Conservation (phyloP, 1,140 invertebrate species). For the Aphidius gifuensis region DNA sequence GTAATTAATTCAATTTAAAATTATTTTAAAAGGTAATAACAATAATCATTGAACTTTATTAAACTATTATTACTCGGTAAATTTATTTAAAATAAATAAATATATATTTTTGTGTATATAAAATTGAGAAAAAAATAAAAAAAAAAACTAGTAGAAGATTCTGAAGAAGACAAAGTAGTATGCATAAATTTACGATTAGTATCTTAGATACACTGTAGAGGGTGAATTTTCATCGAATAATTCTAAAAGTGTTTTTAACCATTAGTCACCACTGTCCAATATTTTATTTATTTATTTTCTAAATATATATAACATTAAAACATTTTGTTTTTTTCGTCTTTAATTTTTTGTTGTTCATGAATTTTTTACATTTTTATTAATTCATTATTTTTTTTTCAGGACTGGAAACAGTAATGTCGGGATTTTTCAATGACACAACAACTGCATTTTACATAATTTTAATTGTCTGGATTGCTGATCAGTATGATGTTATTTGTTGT, state of each 20-base stretch:
- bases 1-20: no score
- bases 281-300: not conserved
- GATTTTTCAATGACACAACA: constrained; percentile 98
- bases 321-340: no score
- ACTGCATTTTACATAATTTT: constrained; percentile 99
- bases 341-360: no score
- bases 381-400: constrained; percentile 64
- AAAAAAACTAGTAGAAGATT: not conserved
- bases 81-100: not conserved
- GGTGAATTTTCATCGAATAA: constrained; percentile 27
- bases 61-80: no score
- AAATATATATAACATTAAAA: not conserved
- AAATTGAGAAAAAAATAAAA: not conserved
- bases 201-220: not conserved
- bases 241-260: constrained; percentile 26
- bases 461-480: constrained; percentile 98
- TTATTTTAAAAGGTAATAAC: no score
- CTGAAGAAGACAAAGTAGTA: not conserved
- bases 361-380: no score
- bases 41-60: no score
- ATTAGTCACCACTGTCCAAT: constrained; percentile 27
- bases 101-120: not conserved
- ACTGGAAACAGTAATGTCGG: constrained; percentile 99
- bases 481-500: constrained; percentile 98
- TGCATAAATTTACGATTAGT: constrained; percentile 30